Conservation (phyloP, 1,140 invertebrate genomes). For the Chrysomallon squamiferum region DNA sequence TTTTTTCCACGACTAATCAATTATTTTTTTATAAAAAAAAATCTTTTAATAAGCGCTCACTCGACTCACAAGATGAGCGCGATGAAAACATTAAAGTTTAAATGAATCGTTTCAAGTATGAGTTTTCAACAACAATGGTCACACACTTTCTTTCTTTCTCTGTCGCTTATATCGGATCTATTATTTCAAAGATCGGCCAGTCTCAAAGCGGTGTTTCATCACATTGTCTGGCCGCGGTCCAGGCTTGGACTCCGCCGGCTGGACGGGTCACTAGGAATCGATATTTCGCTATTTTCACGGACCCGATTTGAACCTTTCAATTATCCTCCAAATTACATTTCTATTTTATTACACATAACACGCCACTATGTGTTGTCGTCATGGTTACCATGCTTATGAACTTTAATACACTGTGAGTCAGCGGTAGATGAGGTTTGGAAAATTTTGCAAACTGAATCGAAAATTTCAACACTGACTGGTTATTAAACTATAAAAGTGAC, state of each 20-base stretch:
- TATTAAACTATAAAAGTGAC: too few relatives aligned
- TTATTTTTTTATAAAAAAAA: neutral
- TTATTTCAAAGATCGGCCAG: neutral
- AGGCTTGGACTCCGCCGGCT: neutral
- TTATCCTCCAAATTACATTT: slow-evolving; percentile 39
- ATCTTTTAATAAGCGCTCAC: neutral
- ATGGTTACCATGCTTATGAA: slow-evolving; percentile 34
- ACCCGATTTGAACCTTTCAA: slow-evolving; percentile 32
- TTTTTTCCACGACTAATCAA: neutral
- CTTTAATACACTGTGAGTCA: slow-evolving; percentile 28
- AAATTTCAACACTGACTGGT: too few relatives aligned
- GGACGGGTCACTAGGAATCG: slow-evolving; percentile 9
- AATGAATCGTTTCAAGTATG: slow-evolving; percentile 1
- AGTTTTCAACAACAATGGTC: neutral
- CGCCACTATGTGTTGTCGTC: slow-evolving; percentile 28
- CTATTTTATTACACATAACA: slow-evolving; percentile 40
- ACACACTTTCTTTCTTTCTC: neutral
- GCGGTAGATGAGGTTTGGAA: neutral
- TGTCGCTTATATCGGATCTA: slow-evolving; percentile 1
- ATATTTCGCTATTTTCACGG: slow-evolving; percentile 25
- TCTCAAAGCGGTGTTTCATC: slow-evolving; percentile 6
- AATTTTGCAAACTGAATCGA: too few relatives aligned
- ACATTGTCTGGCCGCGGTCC: neutral
- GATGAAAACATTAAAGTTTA: slow-evolving; percentile 1
- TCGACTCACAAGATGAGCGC: neutral